Percentiles rank a stretch among this genome's conserved stretches.
These are phyloP conservation scores for Paradoxurus hermaphroditus DNA, from an alignment of 2,113 vertebrate genomes.

Conservation along the genomic window DNA sequence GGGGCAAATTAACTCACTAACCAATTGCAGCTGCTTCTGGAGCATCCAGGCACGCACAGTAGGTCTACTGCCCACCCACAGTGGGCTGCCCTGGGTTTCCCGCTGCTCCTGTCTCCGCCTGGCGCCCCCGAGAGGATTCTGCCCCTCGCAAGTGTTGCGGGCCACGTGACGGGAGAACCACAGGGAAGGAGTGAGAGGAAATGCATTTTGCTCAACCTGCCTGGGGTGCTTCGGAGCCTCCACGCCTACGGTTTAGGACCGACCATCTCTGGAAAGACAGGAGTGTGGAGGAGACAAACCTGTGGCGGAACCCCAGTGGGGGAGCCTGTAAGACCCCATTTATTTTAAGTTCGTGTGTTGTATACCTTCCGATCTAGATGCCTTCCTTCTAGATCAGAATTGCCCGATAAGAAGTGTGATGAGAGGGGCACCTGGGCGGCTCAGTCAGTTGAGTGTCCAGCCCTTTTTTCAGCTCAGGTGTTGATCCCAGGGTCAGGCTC, in stretches of 20 bases:
- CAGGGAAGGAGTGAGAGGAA: neutral
- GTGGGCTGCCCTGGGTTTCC: neutral
- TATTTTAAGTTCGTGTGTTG: neutral
- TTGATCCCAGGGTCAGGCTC: too few species aligned
- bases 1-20: neutral
- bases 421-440: too few species aligned
- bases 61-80: rapidly evolving
- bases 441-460: too few species aligned
- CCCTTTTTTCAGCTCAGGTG: too few species aligned
- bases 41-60: rapidly evolving
- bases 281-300: neutral
- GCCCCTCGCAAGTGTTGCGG: neutral
- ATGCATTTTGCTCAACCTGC: neutral
- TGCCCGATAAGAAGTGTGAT: rapidly evolving
- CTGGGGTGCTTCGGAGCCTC: neutral
- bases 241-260: rapidly evolving
- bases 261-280: neutral
- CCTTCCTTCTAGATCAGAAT: too few species aligned
- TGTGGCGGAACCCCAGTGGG: neutral
- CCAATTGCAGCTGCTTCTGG: neutral
- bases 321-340: neutral
- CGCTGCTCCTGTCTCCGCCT: rapidly evolving
- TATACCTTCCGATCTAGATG: neutral
- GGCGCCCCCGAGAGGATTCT: neutral
- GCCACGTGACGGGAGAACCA: too few species aligned